Evolutionary conservation across 2,888 invertebrate genomes (phyloP).

Genomic region (Drosophila subquinaria): DNA sequence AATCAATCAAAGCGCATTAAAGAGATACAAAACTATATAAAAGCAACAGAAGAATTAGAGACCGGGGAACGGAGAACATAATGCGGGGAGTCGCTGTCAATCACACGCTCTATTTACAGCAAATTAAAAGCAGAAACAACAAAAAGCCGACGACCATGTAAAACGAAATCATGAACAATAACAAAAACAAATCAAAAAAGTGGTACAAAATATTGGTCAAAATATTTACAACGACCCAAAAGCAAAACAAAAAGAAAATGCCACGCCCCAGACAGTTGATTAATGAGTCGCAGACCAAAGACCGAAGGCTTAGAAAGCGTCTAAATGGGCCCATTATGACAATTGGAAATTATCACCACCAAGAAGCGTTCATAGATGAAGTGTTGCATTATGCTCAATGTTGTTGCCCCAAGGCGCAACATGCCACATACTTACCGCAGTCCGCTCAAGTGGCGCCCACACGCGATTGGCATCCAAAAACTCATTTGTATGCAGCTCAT

Average conservation of each 20-base stretch:
- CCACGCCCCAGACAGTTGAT: slow-evolving; percentile 58
- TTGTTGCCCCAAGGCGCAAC: slow-evolving; percentile 42
- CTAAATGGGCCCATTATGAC: slow-evolving; percentile 59
- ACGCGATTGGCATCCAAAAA: slow-evolving; percentile 41
- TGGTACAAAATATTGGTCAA: slow-evolving; percentile 77
- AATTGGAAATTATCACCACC: slow-evolving; percentile 68
- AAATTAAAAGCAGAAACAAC: slow-evolving; percentile 69
- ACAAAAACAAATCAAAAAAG: slow-evolving; percentile 27
- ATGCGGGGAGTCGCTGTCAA: slow-evolving; percentile 61
- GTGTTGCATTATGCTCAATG: slow-evolving; percentile 48
- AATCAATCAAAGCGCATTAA: slow-evolving; percentile 76
- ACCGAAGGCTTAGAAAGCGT: slow-evolving; percentile 64
- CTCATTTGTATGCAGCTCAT: slow-evolving; percentile 76
- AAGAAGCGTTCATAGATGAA: slow-evolving; percentile 26
- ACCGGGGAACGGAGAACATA: slow-evolving; percentile 37
- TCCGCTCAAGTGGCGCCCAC: slow-evolving; percentile 71
- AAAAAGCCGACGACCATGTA: slow-evolving; percentile 66
- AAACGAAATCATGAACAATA: slow-evolving; percentile 36
- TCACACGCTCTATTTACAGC: slow-evolving; percentile 81
- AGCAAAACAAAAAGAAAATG: slow-evolving; percentile 16
- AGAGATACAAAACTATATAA: slow-evolving; percentile 23
- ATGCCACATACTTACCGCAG: slow-evolving; percentile 25
- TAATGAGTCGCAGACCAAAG: slow-evolving; percentile 54
- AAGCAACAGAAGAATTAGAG: slow-evolving; percentile 28
- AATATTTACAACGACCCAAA: slow-evolving; percentile 74